Evolutionary conservation across 1,140 invertebrate species (phyloP).

Genomic region (Solenopsis fugax): DNA sequence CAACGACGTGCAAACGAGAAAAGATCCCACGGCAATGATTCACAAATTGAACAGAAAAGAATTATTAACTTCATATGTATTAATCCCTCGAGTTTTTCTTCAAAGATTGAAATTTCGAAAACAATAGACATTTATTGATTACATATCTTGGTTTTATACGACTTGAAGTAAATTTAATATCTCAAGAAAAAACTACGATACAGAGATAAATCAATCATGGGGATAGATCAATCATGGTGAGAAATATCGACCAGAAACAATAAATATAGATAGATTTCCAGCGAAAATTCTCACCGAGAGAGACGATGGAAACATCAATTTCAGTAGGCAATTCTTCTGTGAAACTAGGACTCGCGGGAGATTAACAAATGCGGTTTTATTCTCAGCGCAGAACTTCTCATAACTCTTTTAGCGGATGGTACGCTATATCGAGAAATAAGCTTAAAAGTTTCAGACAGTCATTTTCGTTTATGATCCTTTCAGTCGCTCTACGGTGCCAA

Average conservation of each 20-base stretch:
- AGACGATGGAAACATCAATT: constrained; percentile 11
- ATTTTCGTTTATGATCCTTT: neutral
- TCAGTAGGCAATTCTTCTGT: neutral
- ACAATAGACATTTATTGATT: constrained; percentile 4
- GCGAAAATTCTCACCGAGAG: constrained; percentile 7
- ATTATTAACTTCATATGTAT: neutral
- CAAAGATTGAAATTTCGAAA: neutral
- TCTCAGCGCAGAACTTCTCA: neutral
- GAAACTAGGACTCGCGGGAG: neutral
- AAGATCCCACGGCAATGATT: neutral
- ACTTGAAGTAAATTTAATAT: constrained; percentile 11
- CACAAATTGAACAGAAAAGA: neutral
- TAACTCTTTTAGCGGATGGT: neutral
- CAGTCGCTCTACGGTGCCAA: neutral
- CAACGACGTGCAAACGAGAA: neutral
- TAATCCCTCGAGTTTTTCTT: neutral
- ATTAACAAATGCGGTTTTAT: neutral
- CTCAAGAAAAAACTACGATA: neutral
- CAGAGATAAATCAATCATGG: constrained; percentile 22
- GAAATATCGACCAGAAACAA: neutral
- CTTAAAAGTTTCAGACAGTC: neutral
- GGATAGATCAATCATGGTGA: constrained; percentile 3
- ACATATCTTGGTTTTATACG: constrained; percentile 12
- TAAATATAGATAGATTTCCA: constrained; percentile 8
- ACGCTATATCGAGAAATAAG: neutral